A percentile compares a stretch with the other conserved stretches of the same genome.
Evolutionary conservation across 2,797 vertebrate species (phyloP).

Genomic region (Furcifer pardalis): DNA sequence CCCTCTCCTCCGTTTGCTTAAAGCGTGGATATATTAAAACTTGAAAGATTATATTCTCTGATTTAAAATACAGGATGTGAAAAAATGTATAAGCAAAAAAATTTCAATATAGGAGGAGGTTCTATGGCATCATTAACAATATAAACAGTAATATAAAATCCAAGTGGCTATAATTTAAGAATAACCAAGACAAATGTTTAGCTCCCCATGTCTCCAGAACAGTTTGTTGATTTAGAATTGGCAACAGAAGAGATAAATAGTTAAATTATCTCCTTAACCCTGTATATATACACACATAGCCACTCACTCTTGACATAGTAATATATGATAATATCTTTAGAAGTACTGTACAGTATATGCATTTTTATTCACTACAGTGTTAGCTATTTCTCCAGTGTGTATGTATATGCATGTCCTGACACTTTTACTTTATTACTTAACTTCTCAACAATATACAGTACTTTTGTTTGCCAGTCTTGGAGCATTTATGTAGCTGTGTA

Average conservation of each 20-base stretch:
- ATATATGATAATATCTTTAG: slow-evolving; percentile 55
- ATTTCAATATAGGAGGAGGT: slow-evolving; percentile 15
- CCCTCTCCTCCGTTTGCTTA: slow-evolving; percentile 14
- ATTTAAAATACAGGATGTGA: slow-evolving; percentile 34
- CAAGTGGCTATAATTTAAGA: slow-evolving; percentile 3
- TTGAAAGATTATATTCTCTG: slow-evolving; percentile 13
- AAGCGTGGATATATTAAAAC: slow-evolving; percentile 13
- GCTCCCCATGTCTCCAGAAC: neutral
- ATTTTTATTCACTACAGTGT: neutral
- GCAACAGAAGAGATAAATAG: slow-evolving; percentile 32
- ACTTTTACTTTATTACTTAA: slow-evolving; percentile 23
- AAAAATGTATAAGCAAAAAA: slow-evolving; percentile 13
- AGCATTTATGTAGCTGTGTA: rapidly evolving
- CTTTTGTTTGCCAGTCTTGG: slow-evolving; percentile 5
- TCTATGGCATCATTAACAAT: neutral
- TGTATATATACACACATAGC: neutral
- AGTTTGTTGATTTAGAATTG: slow-evolving; percentile 44
- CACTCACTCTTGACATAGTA: neutral
- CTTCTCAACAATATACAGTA: neutral
- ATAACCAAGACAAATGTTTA: neutral
- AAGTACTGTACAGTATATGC: neutral
- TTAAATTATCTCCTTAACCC: neutral
- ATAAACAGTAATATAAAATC: slow-evolving; percentile 11
- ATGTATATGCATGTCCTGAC: neutral
- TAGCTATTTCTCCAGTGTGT: slow-evolving; percentile 1